A percentile compares a stretch with the other conserved stretches of the same genome.
phyloP scores from a whole-genome alignment of 2,113 vertebrate species.

The Promerops cafer region DNA sequence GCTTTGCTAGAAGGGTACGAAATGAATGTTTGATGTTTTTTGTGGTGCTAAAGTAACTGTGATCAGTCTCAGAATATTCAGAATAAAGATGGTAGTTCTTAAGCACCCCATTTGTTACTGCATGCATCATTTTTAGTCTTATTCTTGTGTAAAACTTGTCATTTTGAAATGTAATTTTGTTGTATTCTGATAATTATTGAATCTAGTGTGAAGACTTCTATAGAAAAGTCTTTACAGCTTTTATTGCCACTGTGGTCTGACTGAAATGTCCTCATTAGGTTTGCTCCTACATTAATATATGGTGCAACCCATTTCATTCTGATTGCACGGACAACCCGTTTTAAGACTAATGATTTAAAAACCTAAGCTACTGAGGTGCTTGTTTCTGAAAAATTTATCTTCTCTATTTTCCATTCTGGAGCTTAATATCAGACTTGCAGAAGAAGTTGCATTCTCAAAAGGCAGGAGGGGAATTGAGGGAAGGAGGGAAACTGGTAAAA shows the following conservation, averaged over 20 bases:
- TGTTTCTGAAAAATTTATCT: neutral
- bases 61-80: neutral
- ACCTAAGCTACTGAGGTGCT: neutral
- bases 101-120: neutral
- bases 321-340: neutral
- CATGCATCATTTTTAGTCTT: neutral
- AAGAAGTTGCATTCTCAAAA: neutral
- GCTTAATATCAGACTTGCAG: neutral
- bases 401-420: neutral
- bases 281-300: neutral
- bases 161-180: neutral
- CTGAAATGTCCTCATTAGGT: neutral
- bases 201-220: neutral
- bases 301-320: neutral
- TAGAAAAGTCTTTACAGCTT: neutral
- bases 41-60: slow-evolving; percentile 44
- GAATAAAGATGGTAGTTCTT: slow-evolving; percentile 26
- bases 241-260: neutral
- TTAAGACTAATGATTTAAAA: neutral
- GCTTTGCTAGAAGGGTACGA: neutral
- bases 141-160: neutral
- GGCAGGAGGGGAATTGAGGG: neutral
- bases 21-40: neutral
- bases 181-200: neutral
- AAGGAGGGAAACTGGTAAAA: neutral